Base-by-base conservation (phyloP, 2,888 invertebrate species). In the Pseudanteris insignis region DNA sequence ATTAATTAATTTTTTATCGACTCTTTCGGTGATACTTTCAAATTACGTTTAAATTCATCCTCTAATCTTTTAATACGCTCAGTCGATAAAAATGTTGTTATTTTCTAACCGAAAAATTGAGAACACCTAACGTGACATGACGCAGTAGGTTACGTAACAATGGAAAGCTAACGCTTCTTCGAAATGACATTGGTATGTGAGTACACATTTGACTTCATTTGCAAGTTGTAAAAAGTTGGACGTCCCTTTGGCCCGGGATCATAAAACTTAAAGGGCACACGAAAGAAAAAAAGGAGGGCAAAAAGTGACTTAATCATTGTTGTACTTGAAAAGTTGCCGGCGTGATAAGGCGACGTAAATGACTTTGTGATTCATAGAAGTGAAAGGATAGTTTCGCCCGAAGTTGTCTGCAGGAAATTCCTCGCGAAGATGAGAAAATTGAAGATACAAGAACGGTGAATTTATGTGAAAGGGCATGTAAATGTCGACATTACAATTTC, bases 391-490 rank as follows among this genome's bases (percentile, higher is more conserved):
- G 58, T 59, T 51, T 59, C 44, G 44, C 38, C 30, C 29, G 40
- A 38, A 55, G 41, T 55, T 21, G 59, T 44, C 46, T 47, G 47
- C 59, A 53, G 59, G 51, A 53, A 59, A 59, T 59, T 59, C 53
- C 59, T 10, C 32, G 59, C 47, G 60, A 54, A 44, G 60, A 54
- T 54, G 60, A 48, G 60, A 54, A 61, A 61, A 61, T 50, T 61
- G 60, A 54, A 54, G 60, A 61, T 26, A 61, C 54, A 61, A 50
- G 54, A 54, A 48, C 38, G 54, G n/a, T 25, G 44, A 38, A 61
- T 61, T 61, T 61, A 61, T 61, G 60, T 50, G 60, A 61, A 61
- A 61, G 60, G 60, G 54, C 60, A 54, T 61, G 54, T 54, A 61
- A 61, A 61, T 61, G 60, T 54, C 60, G 60, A 34, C 60, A 54